Percentiles rank a stretch among this genome's conserved stretches.
These are phyloP conservation scores for Tyrannus savana DNA, from an alignment of 2,113 vertebrate species.

Conservation along the genomic window DNA sequence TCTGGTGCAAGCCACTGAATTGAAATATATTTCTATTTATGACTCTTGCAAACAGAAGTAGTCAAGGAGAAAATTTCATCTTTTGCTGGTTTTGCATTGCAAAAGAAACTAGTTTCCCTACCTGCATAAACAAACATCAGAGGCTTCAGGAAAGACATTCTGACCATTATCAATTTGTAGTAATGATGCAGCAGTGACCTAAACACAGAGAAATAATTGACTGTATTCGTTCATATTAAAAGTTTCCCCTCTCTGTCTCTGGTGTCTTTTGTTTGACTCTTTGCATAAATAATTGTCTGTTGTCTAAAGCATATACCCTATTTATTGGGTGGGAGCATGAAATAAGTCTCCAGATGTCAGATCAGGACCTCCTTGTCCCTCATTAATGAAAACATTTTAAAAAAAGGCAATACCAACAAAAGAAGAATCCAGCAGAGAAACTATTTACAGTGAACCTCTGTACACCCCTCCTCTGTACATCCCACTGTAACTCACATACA, in stretches of 20 bases:
- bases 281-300: constrained; percentile 6
- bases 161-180: neutral
- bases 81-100: neutral
- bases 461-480: neutral
- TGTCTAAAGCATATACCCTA: neutral
- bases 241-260: neutral
- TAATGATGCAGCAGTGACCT: neutral
- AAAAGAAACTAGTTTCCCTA: neutral
- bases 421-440: neutral
- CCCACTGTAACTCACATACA: neutral
- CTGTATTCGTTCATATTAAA: neutral
- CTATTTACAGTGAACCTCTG: neutral
- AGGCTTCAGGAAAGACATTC: neutral
- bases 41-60: neutral
- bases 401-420: neutral
- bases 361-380: neutral
- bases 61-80: neutral
- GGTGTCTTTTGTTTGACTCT: neutral
- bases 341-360: neutral
- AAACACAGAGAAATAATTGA: neutral
- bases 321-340: neutral
- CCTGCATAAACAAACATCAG: neutral
- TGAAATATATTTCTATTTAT: neutral
- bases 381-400: neutral
- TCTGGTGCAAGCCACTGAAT: neutral